These are phyloP conservation scores for Mesocricetus auratus DNA, from an alignment of 2,113 vertebrate genomes.

Conservation along the genomic window DNA sequence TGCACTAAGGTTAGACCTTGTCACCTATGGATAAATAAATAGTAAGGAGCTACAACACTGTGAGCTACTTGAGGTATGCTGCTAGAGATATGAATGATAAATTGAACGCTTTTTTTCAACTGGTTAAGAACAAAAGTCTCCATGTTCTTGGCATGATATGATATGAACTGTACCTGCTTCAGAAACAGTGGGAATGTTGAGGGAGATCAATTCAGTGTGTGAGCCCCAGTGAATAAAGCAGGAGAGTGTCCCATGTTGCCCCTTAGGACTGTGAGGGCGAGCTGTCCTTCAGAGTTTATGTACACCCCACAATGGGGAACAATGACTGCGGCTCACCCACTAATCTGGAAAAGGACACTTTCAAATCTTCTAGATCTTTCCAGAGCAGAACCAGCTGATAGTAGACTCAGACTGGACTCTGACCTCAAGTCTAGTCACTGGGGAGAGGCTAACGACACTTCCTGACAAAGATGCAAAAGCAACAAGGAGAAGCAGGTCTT, in stretches of 20 bases:
- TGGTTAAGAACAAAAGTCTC: not conserved
- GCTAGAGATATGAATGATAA: not conserved
- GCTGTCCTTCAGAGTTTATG: too few species aligned
- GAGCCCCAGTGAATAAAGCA: not conserved
- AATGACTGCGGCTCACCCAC: not conserved
- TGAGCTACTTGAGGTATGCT: not conserved
- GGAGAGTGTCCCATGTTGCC: not conserved
- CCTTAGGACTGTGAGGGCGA: too few species aligned
- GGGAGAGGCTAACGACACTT: not conserved
- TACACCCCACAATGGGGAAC: not conserved
- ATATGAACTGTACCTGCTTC: not conserved
- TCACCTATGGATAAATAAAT: not conserved
- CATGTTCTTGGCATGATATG: not conserved
- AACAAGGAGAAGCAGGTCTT: not conserved
- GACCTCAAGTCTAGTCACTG: not conserved
- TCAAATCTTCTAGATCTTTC: not conserved
- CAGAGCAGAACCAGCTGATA: not conserved
- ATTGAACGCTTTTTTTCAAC: not conserved
- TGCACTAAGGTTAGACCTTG: not conserved
- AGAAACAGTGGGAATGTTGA: not conserved
- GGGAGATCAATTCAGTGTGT: not conserved
- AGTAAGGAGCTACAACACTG: not conserved
- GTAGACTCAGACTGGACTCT: not conserved
- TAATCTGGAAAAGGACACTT: not conserved
- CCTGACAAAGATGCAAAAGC: not conserved